Percentiles rank a stretch among this genome's conserved stretches.
Conservation (phyloP, 2,888 invertebrate genomes). For the Megaustenia siamemsis region DNA sequence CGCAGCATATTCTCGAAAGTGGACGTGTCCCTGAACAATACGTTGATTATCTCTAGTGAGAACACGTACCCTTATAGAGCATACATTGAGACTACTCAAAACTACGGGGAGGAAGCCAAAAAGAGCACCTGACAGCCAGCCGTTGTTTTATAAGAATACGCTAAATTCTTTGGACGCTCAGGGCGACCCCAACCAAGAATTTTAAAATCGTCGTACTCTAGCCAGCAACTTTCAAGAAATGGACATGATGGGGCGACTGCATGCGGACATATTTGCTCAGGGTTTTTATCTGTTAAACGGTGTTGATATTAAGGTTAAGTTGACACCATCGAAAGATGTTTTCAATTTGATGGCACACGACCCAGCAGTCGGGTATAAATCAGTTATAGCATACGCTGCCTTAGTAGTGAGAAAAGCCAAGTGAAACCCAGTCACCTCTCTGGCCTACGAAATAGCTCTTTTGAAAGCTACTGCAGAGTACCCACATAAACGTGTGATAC, state of each 20-base stretch:
- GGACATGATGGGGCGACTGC: constrained; percentile 40
- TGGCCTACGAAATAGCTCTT: constrained; percentile 38
- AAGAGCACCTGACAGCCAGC: too few species aligned
- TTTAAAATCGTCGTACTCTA: not conserved
- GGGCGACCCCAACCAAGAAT: not conserved
- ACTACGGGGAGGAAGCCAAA: constrained; percentile 33
- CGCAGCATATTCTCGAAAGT: constrained; percentile 55
- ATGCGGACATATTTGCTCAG: constrained; percentile 35
- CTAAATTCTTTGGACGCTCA: not conserved
- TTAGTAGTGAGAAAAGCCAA: constrained; percentile 43
- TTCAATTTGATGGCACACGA: constrained; percentile 31
- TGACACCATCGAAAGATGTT: not conserved
- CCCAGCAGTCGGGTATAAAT: not conserved
- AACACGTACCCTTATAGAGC: constrained; percentile 58
- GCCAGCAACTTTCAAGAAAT: not conserved
- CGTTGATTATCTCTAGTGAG: constrained; percentile 41
- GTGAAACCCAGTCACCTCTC: constrained; percentile 12
- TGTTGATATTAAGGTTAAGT: constrained; percentile 42
- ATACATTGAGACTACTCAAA: constrained; percentile 52
- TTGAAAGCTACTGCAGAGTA: constrained; percentile 35
- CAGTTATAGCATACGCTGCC: constrained; percentile 1
- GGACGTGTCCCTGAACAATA: constrained; percentile 56
- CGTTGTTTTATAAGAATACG: not conserved
- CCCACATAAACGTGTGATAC: constrained; percentile 19
- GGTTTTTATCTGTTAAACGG: constrained; percentile 51